Evolutionary conservation across 2,888 invertebrate genomes (phyloP), one percentile per base, ranked within the genome.

Genomic region (Agriopis marginaria): DNA sequence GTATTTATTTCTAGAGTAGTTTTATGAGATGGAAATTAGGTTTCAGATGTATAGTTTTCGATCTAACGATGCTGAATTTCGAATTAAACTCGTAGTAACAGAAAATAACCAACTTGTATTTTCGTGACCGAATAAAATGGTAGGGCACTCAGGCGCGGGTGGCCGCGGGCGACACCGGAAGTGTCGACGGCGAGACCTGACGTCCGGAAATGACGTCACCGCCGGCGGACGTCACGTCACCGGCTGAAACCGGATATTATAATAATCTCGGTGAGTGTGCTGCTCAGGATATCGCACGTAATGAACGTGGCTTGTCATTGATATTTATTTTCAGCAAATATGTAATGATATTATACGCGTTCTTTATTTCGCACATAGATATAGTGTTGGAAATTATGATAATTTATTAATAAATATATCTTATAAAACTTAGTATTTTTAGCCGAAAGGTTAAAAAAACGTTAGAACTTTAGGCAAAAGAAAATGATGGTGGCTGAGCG

Each of bases 131-230:
- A 40, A 65, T 64, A 64, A 64, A 70, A 75, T 74, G 73, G 68
- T 71, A 70, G 69, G 39, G 44, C 67, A 50, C 55, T 61, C 44
- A 7, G 49, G 65, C 44, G n/a, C 45, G 53, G 44, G 9, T 17
- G 56, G 39, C 55, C 59, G 54, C 42, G 47, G 45, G 63, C 51
- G 60, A 50, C 77, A 68, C 66, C 83, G 87, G 86, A 88, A 86
- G 79, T 77, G 80, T 78, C 77, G 81, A 77, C 82, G 84, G 77
- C 76, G 78, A 78, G 77, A 81, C 81, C 79, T 87, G 87, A 89
- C 85, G 82, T 71, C 78, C 83, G 88, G 87, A 89, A 87, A 89
- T 87, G 83, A 80, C 85, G 78, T 84, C 86, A 86, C 83, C 81
- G 74, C 74, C 74, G 79, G 73, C 81, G 79, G 83, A 80, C 77